A percentile compares a stretch with the other conserved stretches of the same genome.
Conservation (phyloP, 1,140 invertebrate species). For the Rhyzopertha dominica region DNA sequence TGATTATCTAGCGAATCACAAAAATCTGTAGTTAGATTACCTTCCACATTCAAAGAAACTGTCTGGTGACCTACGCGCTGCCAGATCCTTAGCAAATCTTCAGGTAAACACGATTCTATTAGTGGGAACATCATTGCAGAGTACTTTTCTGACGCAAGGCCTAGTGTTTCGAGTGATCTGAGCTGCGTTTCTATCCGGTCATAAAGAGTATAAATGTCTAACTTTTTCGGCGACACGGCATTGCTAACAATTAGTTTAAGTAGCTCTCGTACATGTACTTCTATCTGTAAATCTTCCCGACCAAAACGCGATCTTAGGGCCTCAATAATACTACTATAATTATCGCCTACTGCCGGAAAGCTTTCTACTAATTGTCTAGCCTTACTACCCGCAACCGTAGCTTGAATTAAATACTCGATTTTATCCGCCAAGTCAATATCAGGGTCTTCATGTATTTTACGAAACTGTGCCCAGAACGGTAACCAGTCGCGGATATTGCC, state of each 20-base stretch:
- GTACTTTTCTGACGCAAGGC: conserved; percentile 10
- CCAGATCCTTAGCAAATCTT: neutral
- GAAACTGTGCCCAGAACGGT: conserved; percentile 41
- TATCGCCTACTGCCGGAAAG: conserved; percentile 29
- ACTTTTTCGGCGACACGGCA: neutral
- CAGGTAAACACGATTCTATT: neutral
- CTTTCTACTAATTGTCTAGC: conserved; percentile 20
- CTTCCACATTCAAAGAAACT: too few species aligned
- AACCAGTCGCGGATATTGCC: conserved; percentile 42
- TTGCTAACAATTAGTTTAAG: conserved; percentile 14
- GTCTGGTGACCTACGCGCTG: neutral
- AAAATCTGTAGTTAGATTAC: too few species aligned
- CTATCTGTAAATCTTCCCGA: conserved; percentile 17
- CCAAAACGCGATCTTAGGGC: conserved; percentile 34
- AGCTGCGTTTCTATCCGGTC: neutral
- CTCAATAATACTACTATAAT: conserved; percentile 34
- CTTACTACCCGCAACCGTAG: conserved; percentile 9
- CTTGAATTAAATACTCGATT: conserved; percentile 14
- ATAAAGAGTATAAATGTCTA: neutral
- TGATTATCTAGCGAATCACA: neutral
- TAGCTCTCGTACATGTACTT: conserved; percentile 40
- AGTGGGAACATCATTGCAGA: conserved; percentile 20
- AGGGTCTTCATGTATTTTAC: conserved; percentile 41
- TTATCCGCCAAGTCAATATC: conserved; percentile 32
- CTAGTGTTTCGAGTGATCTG: conserved; percentile 1